Base-by-base conservation (phyloP, 2,888 invertebrate genomes). In the Prosopocoilus inquinatus region DNA sequence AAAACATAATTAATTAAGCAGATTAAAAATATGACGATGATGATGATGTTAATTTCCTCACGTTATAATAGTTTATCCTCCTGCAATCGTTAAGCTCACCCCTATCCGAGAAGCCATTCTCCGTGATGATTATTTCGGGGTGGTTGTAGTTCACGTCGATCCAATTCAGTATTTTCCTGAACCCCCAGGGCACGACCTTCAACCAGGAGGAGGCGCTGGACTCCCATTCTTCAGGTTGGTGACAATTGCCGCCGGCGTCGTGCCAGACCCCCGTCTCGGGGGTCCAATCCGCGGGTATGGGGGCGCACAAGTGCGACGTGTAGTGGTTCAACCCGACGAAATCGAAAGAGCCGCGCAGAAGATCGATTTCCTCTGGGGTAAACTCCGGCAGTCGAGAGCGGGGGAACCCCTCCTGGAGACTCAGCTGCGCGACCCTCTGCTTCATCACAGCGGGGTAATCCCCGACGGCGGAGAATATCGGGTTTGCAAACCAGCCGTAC, bases 311-410 rank as follows among this genome's bases (percentile, higher is more conserved):
- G 13, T 3, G 33, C 0, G 82, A 77, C 0, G 84, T 81, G 70
- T 86, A 89, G 51, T 84, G 80, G 67, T 88, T 89, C 5, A 89
- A 63, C 0, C 86, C 88, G 28, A 88, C 76, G 72, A 86, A 88
- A 69, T 89, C 89, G 59, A 67, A 79, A 60, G 79, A 80, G 66
- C 79, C 84, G 67, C 66, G 67, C 41, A 82, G 73, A 9, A 69
- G 64, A 32, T 72, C 56, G 8, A 81, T 72, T 77, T 82, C 80
- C 13, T 74, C 61, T 7, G 61, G 28, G 0, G 76, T 72, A 46
- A 83, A 79, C 38, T 58, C 53, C 0, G 82, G 82, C 20, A 83
- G 67, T 55, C 80, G 69, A 0, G 82, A 82, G 43, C 64, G 61
- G 0, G 64, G 38, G 46, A 73, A 75, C 3, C 79, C 79, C 65